phyloP scores from a whole-genome alignment of 1,140 invertebrate genomes.

The Drosophila subpulchrella region DNA sequence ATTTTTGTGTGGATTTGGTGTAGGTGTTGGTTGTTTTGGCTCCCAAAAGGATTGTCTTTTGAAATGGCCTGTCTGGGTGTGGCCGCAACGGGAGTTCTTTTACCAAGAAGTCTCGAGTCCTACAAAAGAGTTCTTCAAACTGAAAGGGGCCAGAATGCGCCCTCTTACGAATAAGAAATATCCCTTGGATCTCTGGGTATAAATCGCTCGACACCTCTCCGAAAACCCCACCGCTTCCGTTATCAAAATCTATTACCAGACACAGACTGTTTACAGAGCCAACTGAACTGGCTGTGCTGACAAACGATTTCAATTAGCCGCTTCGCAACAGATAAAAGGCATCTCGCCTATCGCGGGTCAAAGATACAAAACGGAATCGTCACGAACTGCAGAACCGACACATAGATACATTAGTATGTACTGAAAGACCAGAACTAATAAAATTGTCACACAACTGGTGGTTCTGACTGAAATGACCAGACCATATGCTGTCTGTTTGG shows the following conservation, averaged over 20 bases:
- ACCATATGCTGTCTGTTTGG: slow-evolving; percentile 54
- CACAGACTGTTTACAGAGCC: slow-evolving; percentile 61
- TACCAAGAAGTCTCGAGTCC: slow-evolving; percentile 23
- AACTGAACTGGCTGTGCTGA: slow-evolving; percentile 49
- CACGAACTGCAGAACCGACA: slow-evolving; percentile 35
- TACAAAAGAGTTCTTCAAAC: slow-evolving; percentile 19
- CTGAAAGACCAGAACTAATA: slow-evolving; percentile 57
- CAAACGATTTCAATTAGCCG: slow-evolving; percentile 80
- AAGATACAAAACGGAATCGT: slow-evolving; percentile 63
- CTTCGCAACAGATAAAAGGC: slow-evolving; percentile 65
- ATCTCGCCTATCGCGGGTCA: slow-evolving; percentile 59
- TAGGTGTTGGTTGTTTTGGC: slow-evolving; percentile 55
- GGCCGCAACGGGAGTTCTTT: slow-evolving; percentile 42
- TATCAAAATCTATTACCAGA: slow-evolving; percentile 61
- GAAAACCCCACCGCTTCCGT: slow-evolving; percentile 50
- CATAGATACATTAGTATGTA: background rate
- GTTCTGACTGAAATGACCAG: slow-evolving; percentile 41
- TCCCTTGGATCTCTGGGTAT: slow-evolving; percentile 14
- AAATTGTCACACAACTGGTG: slow-evolving; percentile 70
- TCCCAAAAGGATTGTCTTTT: slow-evolving; percentile 73
- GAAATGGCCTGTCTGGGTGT: slow-evolving; percentile 27
- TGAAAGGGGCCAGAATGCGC: slow-evolving; percentile 11
- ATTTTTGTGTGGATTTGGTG: slow-evolving; percentile 26
- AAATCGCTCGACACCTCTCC: slow-evolving; percentile 47
- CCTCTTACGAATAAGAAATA: background rate